Evolutionary conservation across 2,113 vertebrate species (phyloP).

Genomic region (Nibea albiflora): DNA sequence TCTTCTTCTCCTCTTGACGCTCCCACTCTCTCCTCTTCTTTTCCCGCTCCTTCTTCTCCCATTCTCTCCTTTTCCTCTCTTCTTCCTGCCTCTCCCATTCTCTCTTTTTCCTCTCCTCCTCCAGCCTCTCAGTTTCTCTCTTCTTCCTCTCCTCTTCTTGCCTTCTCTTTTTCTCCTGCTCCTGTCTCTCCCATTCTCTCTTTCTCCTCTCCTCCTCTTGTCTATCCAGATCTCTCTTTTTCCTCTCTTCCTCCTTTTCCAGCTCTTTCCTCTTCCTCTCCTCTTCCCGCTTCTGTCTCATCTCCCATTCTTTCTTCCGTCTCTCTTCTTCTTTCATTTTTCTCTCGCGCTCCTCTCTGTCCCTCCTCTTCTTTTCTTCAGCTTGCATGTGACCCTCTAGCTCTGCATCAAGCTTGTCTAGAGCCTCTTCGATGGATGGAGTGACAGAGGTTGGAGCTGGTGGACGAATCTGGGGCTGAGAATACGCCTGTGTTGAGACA

Average conservation of each 20-base stretch:
- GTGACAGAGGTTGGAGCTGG: conserved; percentile 51
- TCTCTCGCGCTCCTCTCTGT: conserved; percentile 61
- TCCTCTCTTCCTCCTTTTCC: conserved; percentile 54
- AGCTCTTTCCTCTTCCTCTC: conserved; percentile 60
- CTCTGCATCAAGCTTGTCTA: conserved; percentile 85
- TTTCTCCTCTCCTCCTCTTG: conserved; percentile 53
- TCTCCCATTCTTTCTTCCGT: conserved; percentile 56
- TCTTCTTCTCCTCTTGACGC: conserved; percentile 44
- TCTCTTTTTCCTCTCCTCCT: conserved; percentile 52
- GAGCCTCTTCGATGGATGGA: conserved; percentile 82
- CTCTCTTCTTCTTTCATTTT: conserved; percentile 56
- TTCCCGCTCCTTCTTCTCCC: conserved; percentile 33
- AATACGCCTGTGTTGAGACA: conserved; percentile 28
- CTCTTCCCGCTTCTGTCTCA: conserved; percentile 56
- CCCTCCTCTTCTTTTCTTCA: conserved; percentile 73
- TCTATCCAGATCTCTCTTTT: conserved; percentile 46
- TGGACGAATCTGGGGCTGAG: conserved; percentile 46
- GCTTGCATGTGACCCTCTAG: conserved; percentile 83
- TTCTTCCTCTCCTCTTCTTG: conserved; percentile 52
- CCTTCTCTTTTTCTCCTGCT: conserved; percentile 45
- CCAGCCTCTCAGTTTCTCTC: conserved; percentile 51
- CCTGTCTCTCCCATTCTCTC: conserved; percentile 58
- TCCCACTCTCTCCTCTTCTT: conserved; percentile 46
- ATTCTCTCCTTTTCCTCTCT: conserved; percentile 20
- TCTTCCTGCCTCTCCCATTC: conserved; percentile 29